phyloP scores from a whole-genome alignment of 2,113 vertebrate genomes.

The Lepus timidus region DNA sequence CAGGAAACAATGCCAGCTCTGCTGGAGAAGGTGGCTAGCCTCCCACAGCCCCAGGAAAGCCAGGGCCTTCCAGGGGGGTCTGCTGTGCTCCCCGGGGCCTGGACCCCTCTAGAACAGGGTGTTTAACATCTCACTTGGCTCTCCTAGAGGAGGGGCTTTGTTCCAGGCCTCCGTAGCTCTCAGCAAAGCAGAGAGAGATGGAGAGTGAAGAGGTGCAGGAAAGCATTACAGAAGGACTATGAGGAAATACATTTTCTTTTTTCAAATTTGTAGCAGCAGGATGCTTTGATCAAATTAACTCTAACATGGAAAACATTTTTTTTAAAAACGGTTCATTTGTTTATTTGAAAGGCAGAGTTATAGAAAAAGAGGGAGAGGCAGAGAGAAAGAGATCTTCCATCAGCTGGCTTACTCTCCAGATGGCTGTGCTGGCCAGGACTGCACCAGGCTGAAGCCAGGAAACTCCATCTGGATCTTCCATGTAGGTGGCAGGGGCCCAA shows the following conservation, averaged over 20 bases:
- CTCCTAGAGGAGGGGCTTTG: neutral
- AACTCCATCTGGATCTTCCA: too few species aligned
- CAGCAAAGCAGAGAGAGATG: neutral
- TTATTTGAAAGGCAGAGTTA: too few species aligned
- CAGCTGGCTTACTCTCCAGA: too few species aligned
- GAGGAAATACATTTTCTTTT: neutral
- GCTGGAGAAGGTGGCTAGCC: neutral
- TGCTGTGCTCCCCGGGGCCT: neutral
- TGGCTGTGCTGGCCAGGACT: too few species aligned
- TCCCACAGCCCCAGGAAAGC: neutral
- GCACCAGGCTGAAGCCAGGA: too few species aligned
- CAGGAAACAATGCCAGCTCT: slow-evolving; percentile 59
- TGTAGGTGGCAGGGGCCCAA: too few species aligned
- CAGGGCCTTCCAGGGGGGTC: neutral
- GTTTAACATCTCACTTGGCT: neutral
- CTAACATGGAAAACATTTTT: neutral
- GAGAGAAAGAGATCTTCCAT: too few species aligned
- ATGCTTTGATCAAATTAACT: neutral
- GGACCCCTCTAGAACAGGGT: neutral
- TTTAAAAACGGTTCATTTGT: too few species aligned
- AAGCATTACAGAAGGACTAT: neutral
- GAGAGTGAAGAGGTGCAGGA: neutral
- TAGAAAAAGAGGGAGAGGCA: too few species aligned
- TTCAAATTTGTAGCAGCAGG: neutral
- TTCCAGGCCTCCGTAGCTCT: neutral